Base-by-base conservation (phyloP, 2,797 vertebrate species). In the Prunella strophiata region DNA sequence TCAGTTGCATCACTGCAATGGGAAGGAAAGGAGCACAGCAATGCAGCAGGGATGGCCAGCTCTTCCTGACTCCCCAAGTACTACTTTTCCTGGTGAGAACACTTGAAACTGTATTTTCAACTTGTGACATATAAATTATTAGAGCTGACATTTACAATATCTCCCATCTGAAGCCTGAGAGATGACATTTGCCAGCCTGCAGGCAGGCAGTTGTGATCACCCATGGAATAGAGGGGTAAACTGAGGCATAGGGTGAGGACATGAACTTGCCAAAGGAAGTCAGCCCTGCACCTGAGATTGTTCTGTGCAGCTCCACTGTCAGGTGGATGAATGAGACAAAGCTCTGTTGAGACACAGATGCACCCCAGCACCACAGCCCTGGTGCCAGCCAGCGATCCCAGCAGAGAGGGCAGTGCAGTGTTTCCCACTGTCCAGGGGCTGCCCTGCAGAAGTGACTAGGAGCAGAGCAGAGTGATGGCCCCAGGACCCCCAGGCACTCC, bases 301-400 rank as follows among this genome's bases (percentile, higher is more conserved):
- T 65, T 23, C 42, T 52, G 43, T 59, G 63, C 29, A 63, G 29
- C 67, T 85, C 32, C 7, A 1, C 38, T 30, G 11, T 19, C 29
- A 18, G 55, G 8, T 23, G 40, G 34, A 20, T 4, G 43, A n/a
- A 20, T 16, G 55, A 73, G 47, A 59, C 0, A 9, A 51, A 65
- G 7, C 34, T 48, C 0, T 3, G 30, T 1, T 32, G 48, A 75
- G 54, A 50, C 21, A 43, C 5, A 38, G 48, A 23, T 57, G 17
- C 40, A 65, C 7, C 52, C 23, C 27, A 50, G 17, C 0, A 0
- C 26, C 1, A 2, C 38, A 57, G 66, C 11, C 12, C 42, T 0
- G 0, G 11, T 6, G 2, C 22, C 48, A 58, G n/a, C 17, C 4
- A 6, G 25, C 3, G 10, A 45, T 30, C 38, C 30, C 36, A 29